Base-by-base conservation (phyloP, 1,140 invertebrate species). In the Euschistus heros region DNA sequence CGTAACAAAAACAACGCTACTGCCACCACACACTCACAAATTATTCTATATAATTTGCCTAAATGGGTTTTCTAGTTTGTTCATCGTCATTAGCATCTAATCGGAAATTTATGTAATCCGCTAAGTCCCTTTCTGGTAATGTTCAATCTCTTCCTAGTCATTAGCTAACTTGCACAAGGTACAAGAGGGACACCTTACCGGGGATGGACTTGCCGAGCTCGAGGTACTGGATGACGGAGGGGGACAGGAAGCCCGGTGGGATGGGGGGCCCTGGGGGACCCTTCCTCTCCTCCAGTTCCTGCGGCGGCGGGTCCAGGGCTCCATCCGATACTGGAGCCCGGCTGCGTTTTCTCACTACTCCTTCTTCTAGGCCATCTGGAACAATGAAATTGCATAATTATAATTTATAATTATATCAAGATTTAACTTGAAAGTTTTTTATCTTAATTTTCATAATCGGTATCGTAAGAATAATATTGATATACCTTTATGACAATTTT, bases 181-280 rank as follows among this genome's bases (percentile, higher is more conserved):
- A 1, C 6, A 6, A 6, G 33, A 10, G 5, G 4, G 13, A 13
- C 1, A 10, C 30, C 33, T 78, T 81, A 91, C 88, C 89, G 71
- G 89, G 89, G 78, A 91, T 91, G 64, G 88, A 89, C 80, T 89
- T 89, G 67, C 89, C 89, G 60, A 91, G 80, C 77, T 90, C 88
- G 57, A 91, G 79, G 75, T 90, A 90, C 75, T 89, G 87, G 59
- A 86, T 80, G 20, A 91, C 88, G 4, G 88, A 91, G 46, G 88
- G 86, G 73, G 86, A 90, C 63, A 91, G 78, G 74, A 91, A 91
- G 67, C 86, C 85, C 15, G 82, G 82, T 24, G 87, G 88, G 63
- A 87, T 82, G 78, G 65, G 60, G 15, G 67, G 57, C 46, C 67
- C 63, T 14, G 63, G 62, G 17, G 69, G 68, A 8, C 70, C 68